Evolutionary conservation across 2,888 invertebrate species (phyloP).

Genomic region (Coleophora flavipennella): DNA sequence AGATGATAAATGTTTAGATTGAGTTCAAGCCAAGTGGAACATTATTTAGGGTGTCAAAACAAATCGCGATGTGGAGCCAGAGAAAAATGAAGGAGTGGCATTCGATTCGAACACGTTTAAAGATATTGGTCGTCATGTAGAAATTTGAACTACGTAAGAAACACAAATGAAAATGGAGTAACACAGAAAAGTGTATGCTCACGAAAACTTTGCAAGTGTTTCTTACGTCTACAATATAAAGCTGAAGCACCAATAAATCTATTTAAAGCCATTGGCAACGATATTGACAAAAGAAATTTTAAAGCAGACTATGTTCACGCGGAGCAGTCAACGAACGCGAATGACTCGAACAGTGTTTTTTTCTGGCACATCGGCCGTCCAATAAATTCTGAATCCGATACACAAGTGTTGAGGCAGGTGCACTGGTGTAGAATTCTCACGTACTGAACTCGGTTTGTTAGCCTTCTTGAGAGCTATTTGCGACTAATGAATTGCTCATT

Average conservation of each 20-base stretch:
- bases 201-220: too few species aligned
- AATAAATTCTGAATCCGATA: constrained; percentile 13
- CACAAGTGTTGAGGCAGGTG: constrained; percentile 24
- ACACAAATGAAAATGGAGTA: too few species aligned
- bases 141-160: too few species aligned
- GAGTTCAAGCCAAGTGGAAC: constrained; percentile 18
- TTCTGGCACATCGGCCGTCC: constrained; percentile 1
- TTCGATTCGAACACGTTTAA: too few species aligned
- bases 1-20: constrained; percentile 15
- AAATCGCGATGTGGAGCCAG: background rate
- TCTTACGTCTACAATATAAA: too few species aligned
- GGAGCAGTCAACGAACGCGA: constrained; percentile 3
- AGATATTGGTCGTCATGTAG: too few species aligned
- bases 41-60: background rate
- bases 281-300: too few species aligned
- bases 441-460: constrained; percentile 28
- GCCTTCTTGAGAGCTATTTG: constrained; percentile 38
- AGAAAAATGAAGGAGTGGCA: too few species aligned
- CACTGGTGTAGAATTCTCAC: constrained; percentile 35
- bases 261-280: too few species aligned
- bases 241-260: too few species aligned
- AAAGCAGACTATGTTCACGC: background rate
- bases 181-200: too few species aligned
- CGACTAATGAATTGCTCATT: constrained; percentile 37
- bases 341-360: constrained; percentile 2